Conservation (phyloP, 1,140 invertebrate genomes). For the Gonioctena quinquepunctata region DNA sequence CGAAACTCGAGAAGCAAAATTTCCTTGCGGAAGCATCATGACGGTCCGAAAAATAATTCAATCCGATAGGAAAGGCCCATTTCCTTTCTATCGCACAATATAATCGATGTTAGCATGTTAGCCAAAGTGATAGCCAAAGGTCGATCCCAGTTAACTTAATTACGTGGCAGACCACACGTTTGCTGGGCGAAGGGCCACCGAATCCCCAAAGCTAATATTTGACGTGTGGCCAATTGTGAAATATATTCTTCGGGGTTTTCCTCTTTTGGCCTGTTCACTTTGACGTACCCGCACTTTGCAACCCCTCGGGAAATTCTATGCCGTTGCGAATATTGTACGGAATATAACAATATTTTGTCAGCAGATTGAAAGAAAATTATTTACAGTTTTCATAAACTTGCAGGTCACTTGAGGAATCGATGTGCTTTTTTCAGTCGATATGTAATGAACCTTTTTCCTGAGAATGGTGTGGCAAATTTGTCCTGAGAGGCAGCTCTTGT, state of each 20-base stretch:
- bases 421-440: no score
- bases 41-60: not conserved
- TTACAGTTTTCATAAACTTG: no score
- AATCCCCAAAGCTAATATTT: conserved; percentile 12
- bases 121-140: conserved; percentile 9
- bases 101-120: not conserved
- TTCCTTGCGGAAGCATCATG: no score
- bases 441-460: no score
- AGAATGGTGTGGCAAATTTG: no score
- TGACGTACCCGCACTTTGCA: not conserved
- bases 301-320: not conserved
- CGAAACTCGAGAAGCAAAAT: no score
- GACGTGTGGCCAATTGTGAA: conserved; percentile 4
- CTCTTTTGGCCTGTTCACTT: not conserved
- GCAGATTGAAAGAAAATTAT: no score
- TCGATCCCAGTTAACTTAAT: conserved; percentile 5
- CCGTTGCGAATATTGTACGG: not conserved
- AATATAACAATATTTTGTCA: not conserved
- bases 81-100: conserved; percentile 1
- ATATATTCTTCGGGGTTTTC: not conserved
- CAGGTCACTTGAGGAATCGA: no score
- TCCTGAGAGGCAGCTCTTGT: no score
- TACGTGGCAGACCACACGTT: conserved; percentile 9
- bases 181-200: not conserved
- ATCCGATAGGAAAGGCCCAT: not conserved